phyloP scores from a whole-genome alignment of 2,888 invertebrate species.

The Acholoe squamosa region DNA sequence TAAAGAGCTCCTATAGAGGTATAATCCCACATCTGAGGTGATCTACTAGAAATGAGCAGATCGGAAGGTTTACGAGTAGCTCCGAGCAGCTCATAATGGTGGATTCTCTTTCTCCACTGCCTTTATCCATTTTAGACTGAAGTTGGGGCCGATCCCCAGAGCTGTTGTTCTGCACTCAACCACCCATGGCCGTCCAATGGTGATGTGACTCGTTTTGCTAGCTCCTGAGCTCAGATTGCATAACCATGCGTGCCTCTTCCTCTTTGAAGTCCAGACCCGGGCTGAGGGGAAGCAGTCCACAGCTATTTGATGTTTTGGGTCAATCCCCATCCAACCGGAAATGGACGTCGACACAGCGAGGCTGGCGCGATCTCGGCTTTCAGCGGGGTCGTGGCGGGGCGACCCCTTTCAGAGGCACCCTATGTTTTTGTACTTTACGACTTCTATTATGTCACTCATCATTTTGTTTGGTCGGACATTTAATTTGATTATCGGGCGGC shows the following conservation, averaged over 20 bases:
- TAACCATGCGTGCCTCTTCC: conserved; percentile 42
- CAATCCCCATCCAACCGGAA: conserved; percentile 57
- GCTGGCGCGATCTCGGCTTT: conserved; percentile 45
- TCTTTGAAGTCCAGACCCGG: conserved; percentile 31
- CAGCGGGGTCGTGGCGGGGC: background rate
- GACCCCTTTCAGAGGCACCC: conserved; percentile 55
- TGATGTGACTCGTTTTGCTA: conserved; percentile 37
- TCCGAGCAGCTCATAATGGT: background rate
- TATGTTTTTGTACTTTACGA: conserved; percentile 61
- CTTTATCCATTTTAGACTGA: conserved; percentile 5
- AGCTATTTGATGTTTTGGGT: conserved; percentile 57
- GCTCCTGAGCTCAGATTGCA: conserved; percentile 54
- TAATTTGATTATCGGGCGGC: conserved; percentile 60
- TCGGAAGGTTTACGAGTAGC: background rate
- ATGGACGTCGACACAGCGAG: conserved; percentile 18
- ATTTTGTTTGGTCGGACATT: conserved; percentile 60
- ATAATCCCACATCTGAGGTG: background rate
- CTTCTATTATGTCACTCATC: conserved; percentile 61
- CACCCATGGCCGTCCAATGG: background rate
- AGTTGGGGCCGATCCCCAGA: conserved; percentile 12
- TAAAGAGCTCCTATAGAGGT: background rate
- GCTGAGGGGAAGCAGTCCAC: conserved; percentile 13
- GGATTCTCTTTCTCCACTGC: background rate
- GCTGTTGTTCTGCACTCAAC: conserved; percentile 40
- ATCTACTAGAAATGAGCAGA: background rate